A percentile compares a stretch with the other conserved stretches of the same genome.
Conservation (phyloP, 2,797 vertebrate genomes). For the Brachymystax lenok region DNA sequence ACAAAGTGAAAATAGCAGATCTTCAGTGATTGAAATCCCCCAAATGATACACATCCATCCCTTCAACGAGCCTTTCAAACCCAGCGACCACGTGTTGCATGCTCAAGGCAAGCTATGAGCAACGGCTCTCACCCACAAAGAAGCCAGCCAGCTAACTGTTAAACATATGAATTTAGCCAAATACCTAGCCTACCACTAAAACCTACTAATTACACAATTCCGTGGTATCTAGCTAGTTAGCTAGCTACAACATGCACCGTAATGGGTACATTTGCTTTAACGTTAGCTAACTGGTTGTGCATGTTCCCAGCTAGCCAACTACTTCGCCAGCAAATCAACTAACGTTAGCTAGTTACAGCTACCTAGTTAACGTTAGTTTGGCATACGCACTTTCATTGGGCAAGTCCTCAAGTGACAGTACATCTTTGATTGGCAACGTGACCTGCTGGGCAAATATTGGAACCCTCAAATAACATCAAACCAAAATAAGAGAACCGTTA, state of each 20-base stretch:
- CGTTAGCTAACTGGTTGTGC: neutral
- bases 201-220: neutral
- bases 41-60: neutral
- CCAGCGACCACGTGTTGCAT: constrained; percentile 73
- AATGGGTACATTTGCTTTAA: neutral
- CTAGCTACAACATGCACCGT: neutral
- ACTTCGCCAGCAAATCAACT: neutral
- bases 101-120: constrained; percentile 19
- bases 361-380: neutral
- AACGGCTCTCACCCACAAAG: neutral
- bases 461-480: neutral
- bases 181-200: neutral
- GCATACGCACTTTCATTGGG: neutral
- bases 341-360: neutral
- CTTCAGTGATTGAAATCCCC: neutral
- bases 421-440: constrained; percentile 24
- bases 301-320: neutral
- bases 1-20: neutral
- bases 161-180: neutral
- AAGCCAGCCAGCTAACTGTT: neutral
- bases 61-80: constrained; percentile 16
- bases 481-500: neutral
- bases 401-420: constrained; percentile 18
- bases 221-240: neutral
- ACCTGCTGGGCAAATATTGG: neutral